Evolutionary conservation across 1,140 invertebrate species (phyloP), one percentile per base, ranked within the genome.

Genomic region (Ceratitis capitata): DNA sequence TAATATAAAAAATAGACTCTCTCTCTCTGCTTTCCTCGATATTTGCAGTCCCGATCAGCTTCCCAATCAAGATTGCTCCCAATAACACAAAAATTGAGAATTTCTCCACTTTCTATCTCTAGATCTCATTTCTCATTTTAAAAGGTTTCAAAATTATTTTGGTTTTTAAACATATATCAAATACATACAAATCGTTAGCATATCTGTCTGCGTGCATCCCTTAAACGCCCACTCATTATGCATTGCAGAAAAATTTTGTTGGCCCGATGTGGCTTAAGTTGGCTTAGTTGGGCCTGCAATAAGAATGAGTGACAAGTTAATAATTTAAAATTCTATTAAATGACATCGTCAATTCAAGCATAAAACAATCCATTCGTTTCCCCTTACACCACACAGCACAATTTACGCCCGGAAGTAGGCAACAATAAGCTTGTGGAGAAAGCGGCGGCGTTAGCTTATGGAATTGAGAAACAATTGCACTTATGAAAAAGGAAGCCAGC

Each of bases 241-340:
- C 51, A n/a, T 6, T 53, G 51, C 51, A 53, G 51, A 4, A 12
- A n/a, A 53, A 53, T 53, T n/a, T n/a, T 53, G 16, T 12, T 23
- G 51, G 19, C 51, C 56, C 10, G 26, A n/a, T 10, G 29, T 61
- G 26, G 58, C 58, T 61, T 61, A 61, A 61, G 58, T 14, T n/a
- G 58, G 26, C 26, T 61, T 61, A 61, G n/a, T 26, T 61, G 26
- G 2, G 29, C 58, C 23, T 61, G 26, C 23, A 29, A 61, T 61
- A 7, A n/a, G n/a, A n/a, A 12, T 61, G 58, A 61, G 23, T 61
- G 58, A 61, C 58, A 61, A 61, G 58, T 61, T 61, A 61, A 61
- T 61, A 32, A 61, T 61, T 61, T 61, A 61, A 61, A 61, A 61
- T 61, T 61, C 58, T 61, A 61, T 61, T 61, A 61, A 61, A 61